These are phyloP conservation scores for Leptodirus hochenwartii DNA, from an alignment of 2,888 invertebrate species.

Conservation along the genomic window DNA sequence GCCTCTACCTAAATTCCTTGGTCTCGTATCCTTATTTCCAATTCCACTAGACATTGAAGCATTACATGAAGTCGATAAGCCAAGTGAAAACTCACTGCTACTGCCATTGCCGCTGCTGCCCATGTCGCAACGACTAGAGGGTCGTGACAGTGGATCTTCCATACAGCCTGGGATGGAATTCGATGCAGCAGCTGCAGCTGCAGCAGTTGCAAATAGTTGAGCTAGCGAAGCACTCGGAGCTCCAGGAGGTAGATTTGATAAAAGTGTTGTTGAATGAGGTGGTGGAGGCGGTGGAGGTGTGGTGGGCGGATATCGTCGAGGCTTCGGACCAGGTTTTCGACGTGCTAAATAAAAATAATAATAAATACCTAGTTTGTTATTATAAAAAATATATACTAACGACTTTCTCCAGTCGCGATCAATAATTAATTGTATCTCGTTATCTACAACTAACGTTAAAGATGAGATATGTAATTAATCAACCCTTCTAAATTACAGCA, in stretches of 20 bases:
- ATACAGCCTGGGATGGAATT: no score
- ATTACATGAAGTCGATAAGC: conserved; percentile 13
- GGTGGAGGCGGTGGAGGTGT: conserved; percentile 18
- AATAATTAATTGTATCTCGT: no score
- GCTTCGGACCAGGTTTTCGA: conserved; percentile 57
- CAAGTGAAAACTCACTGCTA: conserved; percentile 14
- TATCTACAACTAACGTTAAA: no score
- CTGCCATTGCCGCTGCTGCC: conserved; percentile 13
- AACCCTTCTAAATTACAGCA: conserved; percentile 1
- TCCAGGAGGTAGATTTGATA: conserved; percentile 24
- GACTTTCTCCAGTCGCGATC: no score
- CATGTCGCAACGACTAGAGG: conserved; percentile 29
- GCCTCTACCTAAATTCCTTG: conserved; percentile 68
- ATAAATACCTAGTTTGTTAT: conserved; percentile 1
- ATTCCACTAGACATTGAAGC: conserved; percentile 13
- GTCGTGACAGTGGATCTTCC: no score
- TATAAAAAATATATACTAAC: conserved; percentile 2
- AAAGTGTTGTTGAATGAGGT: neutral
- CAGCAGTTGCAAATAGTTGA: conserved; percentile 37
- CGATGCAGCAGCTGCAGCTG: no score
- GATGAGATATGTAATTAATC: no score
- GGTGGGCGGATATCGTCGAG: conserved; percentile 36
- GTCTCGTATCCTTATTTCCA: conserved; percentile 53
- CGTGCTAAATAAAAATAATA: conserved; percentile 33
- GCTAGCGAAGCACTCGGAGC: conserved; percentile 33